These are phyloP conservation scores for Coreoperca whiteheadi DNA, from an alignment of 2,113 vertebrate genomes.

Conservation along the genomic window DNA sequence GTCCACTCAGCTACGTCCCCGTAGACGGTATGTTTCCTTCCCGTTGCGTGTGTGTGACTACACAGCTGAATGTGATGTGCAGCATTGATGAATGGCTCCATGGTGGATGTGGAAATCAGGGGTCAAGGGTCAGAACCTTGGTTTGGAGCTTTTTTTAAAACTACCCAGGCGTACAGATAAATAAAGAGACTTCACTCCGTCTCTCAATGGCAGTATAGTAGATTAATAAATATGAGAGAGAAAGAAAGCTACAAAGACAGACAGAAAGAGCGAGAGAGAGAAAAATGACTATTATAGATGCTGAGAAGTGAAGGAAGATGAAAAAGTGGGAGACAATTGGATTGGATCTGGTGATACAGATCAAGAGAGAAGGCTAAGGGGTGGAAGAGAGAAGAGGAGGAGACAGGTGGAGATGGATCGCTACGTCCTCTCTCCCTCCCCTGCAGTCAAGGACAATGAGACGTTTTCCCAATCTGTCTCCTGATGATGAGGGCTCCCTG, in stretches of 20 bases:
- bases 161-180: conserved; percentile 39
- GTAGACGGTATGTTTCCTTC: conserved; percentile 82
- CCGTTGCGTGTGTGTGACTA: conserved; percentile 10
- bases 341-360: conserved; percentile 40
- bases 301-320: conserved; percentile 27
- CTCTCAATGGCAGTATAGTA: conserved; percentile 1
- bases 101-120: conserved; percentile 68
- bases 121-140: conserved; percentile 71
- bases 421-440: conserved; percentile 53
- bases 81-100: conserved; percentile 75
- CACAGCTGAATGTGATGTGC: conserved; percentile 38
- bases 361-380: conserved; percentile 41
- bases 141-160: conserved; percentile 52
- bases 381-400: conserved; percentile 44
- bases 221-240: conserved; percentile 24
- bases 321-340: conserved; percentile 41
- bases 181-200: conserved; percentile 31
- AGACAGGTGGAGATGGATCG: conserved; percentile 69
- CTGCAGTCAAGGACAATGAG: conserved; percentile 78
- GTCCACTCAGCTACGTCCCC: conserved; percentile 86
- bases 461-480: conserved; percentile 69
- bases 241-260: not conserved
- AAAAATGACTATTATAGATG: conserved; percentile 21
- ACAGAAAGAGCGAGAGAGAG: conserved; percentile 5
- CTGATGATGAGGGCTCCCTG: conserved; percentile 61